Conservation (phyloP, 2,888 invertebrate species). For the Dasypogon diadema region DNA sequence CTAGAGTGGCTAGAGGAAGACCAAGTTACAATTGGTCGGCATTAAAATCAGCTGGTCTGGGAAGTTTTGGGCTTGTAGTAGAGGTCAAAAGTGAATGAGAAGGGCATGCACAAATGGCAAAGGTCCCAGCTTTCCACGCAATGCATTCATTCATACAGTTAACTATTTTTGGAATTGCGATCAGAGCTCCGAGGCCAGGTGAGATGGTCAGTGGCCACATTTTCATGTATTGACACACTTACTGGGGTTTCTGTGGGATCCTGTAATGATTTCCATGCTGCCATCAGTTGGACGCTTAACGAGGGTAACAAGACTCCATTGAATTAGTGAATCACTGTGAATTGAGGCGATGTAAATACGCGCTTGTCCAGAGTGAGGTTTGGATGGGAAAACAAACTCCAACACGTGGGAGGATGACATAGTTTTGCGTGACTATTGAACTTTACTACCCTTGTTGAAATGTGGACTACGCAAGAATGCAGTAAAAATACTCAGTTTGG, state of each 20-base stretch:
- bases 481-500: no score
- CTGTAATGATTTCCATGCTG: constrained; percentile 19
- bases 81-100: no score
- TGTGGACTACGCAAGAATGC: no score
- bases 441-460: neutral
- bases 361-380: neutral
- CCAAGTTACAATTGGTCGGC: neutral
- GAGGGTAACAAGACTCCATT: constrained; percentile 40
- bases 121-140: neutral
- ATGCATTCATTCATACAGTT: constrained; percentile 3
- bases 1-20: neutral
- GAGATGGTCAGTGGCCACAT: neutral
- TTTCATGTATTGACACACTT: constrained; percentile 27
- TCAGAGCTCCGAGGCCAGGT: neutral
- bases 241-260: constrained; percentile 21
- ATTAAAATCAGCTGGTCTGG: constrained; percentile 27
- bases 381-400: neutral
- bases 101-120: neutral
- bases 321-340: constrained; percentile 23
- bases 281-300: constrained; percentile 28
- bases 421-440: neutral
- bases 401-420: neutral
- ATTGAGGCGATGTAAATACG: constrained; percentile 2
- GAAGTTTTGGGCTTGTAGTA: no score
- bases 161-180: constrained; percentile 12